Evolutionary conservation across 1,140 invertebrate genomes (phyloP).

Genomic region (Luehdorfia chinensis): DNA sequence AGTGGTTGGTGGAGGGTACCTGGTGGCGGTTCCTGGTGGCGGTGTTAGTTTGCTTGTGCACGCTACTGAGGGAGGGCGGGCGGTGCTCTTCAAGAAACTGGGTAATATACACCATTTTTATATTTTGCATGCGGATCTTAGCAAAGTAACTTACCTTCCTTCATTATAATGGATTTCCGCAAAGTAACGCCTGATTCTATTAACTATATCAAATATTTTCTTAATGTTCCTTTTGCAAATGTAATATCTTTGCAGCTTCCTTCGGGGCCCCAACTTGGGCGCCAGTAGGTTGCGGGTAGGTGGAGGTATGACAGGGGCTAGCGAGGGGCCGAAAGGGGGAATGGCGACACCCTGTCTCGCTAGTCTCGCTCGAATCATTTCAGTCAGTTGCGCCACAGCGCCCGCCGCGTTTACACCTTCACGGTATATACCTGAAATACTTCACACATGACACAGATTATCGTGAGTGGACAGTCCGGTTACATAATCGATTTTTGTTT

Average conservation of each 20-base stretch:
- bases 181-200: too few species aligned
- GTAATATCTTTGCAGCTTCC: background rate
- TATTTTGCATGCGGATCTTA: too few species aligned
- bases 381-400: conserved; percentile 63
- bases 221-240: too few species aligned
- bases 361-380: conserved; percentile 16
- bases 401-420: conserved; percentile 38
- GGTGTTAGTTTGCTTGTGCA: too few species aligned
- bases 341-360: conserved; percentile 31
- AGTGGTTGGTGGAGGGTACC: too few species aligned
- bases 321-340: conserved; percentile 21
- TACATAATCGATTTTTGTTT: conserved; percentile 43
- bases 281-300: conserved; percentile 39
- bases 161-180: too few species aligned
- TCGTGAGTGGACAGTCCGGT: conserved; percentile 53
- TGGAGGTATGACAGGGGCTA: conserved; percentile 16
- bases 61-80: too few species aligned
- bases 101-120: too few species aligned
- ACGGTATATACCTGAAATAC: conserved; percentile 27
- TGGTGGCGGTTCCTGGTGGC: too few species aligned
- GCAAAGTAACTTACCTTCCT: too few species aligned
- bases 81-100: too few species aligned
- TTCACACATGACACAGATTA: conserved; percentile 45
- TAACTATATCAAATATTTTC: too few species aligned
- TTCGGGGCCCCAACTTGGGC: conserved; percentile 42